Evolutionary conservation across 2,888 invertebrate species (phyloP).

Genomic region (Nymphalis polychloros): DNA sequence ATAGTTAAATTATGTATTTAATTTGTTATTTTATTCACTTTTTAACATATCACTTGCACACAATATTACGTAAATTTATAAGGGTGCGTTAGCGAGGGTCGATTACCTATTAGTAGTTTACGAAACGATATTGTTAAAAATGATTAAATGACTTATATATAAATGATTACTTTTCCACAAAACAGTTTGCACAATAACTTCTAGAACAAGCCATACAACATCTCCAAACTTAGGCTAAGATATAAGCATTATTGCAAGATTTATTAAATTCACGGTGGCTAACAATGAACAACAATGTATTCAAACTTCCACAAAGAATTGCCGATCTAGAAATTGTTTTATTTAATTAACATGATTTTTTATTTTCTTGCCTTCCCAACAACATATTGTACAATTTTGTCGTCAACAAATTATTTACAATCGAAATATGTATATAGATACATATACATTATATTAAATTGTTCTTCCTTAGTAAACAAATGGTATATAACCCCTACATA

Average conservation of each 20-base stretch:
- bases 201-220: neutral
- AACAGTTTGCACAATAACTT: neutral
- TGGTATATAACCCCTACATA: no score
- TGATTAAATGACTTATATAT: neutral
- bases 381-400: neutral
- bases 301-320: neutral
- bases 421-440: neutral
- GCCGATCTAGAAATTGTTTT: neutral
- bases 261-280: neutral
- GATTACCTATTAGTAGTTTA: neutral
- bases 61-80: slow-evolving; percentile 20
- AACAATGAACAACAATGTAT: slow-evolving; percentile 1
- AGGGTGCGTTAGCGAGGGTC: slow-evolving; percentile 49
- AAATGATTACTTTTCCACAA: neutral
- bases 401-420: neutral
- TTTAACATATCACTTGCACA: slow-evolving; percentile 4
- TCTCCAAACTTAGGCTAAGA: neutral
- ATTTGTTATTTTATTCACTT: slow-evolving; percentile 9
- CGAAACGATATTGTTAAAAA: neutral
- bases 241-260: neutral
- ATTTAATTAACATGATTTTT: neutral
- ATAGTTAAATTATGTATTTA: slow-evolving; percentile 7
- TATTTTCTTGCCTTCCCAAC: neutral
- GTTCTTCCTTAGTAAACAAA: no score
- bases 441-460: no score